These are phyloP conservation scores for Pampusana beccarii DNA, from an alignment of 2,113 vertebrate species.

Conservation along the genomic window DNA sequence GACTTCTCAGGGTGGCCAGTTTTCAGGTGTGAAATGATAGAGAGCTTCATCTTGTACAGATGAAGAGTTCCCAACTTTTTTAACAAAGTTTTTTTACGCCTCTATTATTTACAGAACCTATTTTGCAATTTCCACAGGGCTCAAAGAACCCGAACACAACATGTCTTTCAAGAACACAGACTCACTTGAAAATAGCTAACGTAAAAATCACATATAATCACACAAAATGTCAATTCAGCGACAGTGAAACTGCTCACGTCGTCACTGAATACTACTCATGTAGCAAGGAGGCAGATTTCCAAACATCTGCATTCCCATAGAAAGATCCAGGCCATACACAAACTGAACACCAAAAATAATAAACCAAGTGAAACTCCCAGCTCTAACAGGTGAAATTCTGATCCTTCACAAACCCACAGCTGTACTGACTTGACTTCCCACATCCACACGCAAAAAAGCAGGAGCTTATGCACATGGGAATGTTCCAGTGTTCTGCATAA, in stretches of 20 bases:
- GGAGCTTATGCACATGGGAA: neutral
- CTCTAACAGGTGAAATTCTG: neutral
- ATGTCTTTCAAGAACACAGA: neutral
- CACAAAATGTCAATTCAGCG: neutral
- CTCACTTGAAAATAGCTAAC: neutral
- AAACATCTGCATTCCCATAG: neutral
- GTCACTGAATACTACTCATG: neutral
- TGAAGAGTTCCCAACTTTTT: neutral
- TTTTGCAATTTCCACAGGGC: neutral
- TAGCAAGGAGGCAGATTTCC: neutral
- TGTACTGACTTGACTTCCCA: neutral
- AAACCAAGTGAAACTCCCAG: neutral
- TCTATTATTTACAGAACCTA: neutral
- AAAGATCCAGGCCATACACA: neutral
- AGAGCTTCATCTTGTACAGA: neutral
- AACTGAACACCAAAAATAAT: neutral
- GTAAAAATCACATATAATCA: neutral
- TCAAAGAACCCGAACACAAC: neutral
- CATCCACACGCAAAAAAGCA: neutral
- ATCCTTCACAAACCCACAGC: neutral
- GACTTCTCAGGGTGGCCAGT: neutral
- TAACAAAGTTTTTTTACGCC: neutral
- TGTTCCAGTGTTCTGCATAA: neutral
- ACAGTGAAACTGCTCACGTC: neutral
- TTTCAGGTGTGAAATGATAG: neutral